Base-by-base conservation (phyloP, 2,888 invertebrate genomes). In the Aethes cnicana region DNA sequence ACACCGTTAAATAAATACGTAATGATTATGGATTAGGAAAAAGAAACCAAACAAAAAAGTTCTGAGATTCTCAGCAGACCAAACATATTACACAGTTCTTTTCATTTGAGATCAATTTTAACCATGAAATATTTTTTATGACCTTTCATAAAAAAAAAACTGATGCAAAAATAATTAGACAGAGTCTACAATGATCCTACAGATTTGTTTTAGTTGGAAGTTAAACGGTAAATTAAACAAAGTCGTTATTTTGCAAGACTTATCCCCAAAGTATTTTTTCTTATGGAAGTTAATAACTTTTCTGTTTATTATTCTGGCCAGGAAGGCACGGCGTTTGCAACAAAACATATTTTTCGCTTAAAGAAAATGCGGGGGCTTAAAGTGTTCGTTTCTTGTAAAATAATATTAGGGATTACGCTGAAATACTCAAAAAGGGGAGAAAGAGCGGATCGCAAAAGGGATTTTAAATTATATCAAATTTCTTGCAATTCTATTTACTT, bases 351-450 rank as follows among this genome's bases (percentile, higher is more conserved):
- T 83, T 80, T 76, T 71, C 72, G 70, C 76, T 73, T 75, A 81
- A 82, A 81, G 74, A 77, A 84, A 84, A 80, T 77, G 77, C 75
- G 71, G 70, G 69, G 72, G 72, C 77, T 84, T 78, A 78, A 83
- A 78, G 74, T 79, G 74, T 81, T 56, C 69, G 72, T 71, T 75
- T 83, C 81, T 75, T 73, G 63, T 68, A 68, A 72, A 77, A 77
- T 79, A 81, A 83, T 84, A 81, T 81, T 73, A 73, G 74, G 72
- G 82, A 85, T 87, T 84, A 84, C 79, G 72, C 74, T 75, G 70
- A 77, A 82, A 81, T 77, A 78, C 76, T 81, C 82, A 74, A 66
- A 75, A 68, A 74, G 75, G 74, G 68, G 68, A 68, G 61, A n/a
- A n/a, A 61, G 60, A 46, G 54, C 53, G 49, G 56, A 61, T 21